Conservation (phyloP, 2,113 vertebrate species). For the Orientallactaga bullata region DNA sequence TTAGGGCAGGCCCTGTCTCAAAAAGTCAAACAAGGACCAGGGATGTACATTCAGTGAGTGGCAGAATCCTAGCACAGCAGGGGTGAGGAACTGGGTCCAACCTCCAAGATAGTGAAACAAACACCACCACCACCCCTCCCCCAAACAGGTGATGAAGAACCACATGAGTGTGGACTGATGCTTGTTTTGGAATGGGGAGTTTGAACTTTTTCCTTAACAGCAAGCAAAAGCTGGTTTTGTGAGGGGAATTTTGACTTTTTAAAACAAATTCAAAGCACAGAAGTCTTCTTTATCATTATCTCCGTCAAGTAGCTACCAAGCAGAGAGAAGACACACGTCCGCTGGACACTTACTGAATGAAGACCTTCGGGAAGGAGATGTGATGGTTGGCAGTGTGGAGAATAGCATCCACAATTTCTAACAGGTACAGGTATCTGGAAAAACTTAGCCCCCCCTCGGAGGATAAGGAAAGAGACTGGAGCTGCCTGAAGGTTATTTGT, state of each 20-base stretch:
- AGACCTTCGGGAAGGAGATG: neutral
- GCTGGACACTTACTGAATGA: neutral
- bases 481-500: neutral
- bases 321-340: neutral
- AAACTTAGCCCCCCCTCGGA: neutral
- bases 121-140: neutral
- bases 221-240: slow-evolving; percentile 39
- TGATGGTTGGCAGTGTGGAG: neutral
- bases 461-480: neutral
- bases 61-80: neutral
- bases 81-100: neutral
- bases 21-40: neutral
- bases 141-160: neutral
- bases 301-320: neutral
- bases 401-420: neutral
- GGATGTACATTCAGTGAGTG: neutral
- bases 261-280: neutral
- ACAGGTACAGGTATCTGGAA: neutral
- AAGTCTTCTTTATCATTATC: neutral
- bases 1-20: neutral
- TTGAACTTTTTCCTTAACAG: slow-evolving; percentile 22
- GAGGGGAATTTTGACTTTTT: neutral
- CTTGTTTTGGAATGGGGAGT: slow-evolving; percentile 1
- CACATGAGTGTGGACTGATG: neutral
- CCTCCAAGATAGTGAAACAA: neutral